A percentile compares a stretch with the other conserved stretches of the same genome.
phyloP scores from a whole-genome alignment of 2,797 vertebrate species.

The Thalassophryne amazonica region DNA sequence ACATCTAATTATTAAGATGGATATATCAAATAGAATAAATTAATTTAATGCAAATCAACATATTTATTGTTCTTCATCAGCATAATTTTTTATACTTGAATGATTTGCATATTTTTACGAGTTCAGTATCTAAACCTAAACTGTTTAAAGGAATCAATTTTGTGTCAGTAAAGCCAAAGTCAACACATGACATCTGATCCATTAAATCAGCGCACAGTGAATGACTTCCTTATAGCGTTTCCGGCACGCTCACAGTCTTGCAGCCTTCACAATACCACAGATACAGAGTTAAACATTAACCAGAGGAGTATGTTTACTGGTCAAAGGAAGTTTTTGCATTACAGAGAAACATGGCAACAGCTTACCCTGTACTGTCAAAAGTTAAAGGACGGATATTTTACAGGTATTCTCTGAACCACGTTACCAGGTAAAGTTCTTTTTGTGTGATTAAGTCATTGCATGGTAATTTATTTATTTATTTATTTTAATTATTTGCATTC shows the following conservation, averaged over 20 bases:
- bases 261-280: neutral
- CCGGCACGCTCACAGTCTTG: neutral
- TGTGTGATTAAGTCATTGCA: neutral
- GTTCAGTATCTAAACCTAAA: no score
- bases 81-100: no score
- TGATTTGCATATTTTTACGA: no score
- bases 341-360: constrained; percentile 50
- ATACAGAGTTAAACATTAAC: constrained; percentile 55
- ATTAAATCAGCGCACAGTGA: no score
- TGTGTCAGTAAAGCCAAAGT: neutral
- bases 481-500: no score
- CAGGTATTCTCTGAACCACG: constrained; percentile 23
- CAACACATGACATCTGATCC: constrained; percentile 27
- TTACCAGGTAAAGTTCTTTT: constrained; percentile 30
- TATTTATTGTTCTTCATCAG: no score
- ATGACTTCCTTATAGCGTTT: no score
- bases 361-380: neutral
- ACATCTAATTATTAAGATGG: no score
- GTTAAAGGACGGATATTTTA: constrained; percentile 6
- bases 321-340: neutral
- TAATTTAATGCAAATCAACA: no score
- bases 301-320: neutral
- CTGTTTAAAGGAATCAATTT: no score
- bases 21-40: no score
- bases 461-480: no score